Evolutionary conservation across 2,888 invertebrate species (phyloP).

Genomic region (Seira musarum): DNA sequence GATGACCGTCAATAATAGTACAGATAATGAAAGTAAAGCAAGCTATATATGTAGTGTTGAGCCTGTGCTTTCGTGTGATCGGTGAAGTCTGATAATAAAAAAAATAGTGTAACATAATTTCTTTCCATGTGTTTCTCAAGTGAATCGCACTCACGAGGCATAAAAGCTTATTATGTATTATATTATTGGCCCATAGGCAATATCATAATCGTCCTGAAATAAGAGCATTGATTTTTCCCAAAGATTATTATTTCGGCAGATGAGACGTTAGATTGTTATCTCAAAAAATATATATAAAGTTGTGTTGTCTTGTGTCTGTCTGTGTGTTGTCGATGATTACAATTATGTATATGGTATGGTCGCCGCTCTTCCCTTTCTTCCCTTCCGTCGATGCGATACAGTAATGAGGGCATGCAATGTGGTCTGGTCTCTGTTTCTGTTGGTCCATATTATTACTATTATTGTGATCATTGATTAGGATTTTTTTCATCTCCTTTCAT

Average conservation of each 20-base stretch:
- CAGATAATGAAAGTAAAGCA: constrained; percentile 36
- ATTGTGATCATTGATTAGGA: too few relatives aligned
- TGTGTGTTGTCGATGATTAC: too few relatives aligned
- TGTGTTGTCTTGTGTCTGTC: too few relatives aligned
- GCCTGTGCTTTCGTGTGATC: constrained; percentile 32
- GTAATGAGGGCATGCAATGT: not conserved
- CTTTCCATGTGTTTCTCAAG: constrained; percentile 1
- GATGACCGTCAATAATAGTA: constrained; percentile 35
- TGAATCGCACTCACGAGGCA: constrained; percentile 35
- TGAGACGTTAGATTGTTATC: not conserved
- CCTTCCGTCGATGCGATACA: not conserved
- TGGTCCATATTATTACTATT: too few relatives aligned
- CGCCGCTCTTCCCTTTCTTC: not conserved
- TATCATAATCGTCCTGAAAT: not conserved
- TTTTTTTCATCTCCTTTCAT: too few relatives aligned
- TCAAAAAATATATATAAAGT: not conserved
- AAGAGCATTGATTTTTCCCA: not conserved
- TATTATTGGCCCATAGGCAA: not conserved
- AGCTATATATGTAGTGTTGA: constrained; percentile 33
- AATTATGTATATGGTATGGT: not conserved
- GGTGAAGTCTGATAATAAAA: constrained; percentile 36
- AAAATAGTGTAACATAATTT: not conserved
- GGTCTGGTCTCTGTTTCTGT: not conserved
- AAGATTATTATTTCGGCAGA: not conserved
- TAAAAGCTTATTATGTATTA: too few relatives aligned